phyloP scores from a whole-genome alignment of 2,888 invertebrate genomes.

The Ornithoptera priamus region DNA sequence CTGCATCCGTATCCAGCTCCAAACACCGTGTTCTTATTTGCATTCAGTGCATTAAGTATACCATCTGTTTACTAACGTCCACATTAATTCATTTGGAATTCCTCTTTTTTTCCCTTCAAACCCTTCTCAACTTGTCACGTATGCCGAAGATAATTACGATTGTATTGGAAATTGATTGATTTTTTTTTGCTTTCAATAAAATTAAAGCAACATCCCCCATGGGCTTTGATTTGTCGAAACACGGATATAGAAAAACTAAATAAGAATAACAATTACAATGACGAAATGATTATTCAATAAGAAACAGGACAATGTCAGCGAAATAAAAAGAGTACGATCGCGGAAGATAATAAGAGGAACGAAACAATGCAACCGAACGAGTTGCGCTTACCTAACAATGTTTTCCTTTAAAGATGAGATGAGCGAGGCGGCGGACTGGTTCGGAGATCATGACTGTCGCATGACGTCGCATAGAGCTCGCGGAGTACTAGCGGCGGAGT shows the following conservation, averaged over 20 bases:
- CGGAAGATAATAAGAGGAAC: background rate
- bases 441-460: background rate
- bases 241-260: too few species aligned
- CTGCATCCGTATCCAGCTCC: slow-evolving; percentile 1
- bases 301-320: slow-evolving; percentile 3
- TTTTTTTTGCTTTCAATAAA: too few species aligned
- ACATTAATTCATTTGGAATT: slow-evolving; percentile 11
- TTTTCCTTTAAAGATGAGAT: background rate
- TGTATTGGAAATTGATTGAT: too few species aligned
- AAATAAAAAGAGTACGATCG: background rate
- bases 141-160: background rate
- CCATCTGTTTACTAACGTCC: slow-evolving; percentile 24
- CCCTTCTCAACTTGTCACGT: background rate
- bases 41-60: slow-evolving; percentile 4
- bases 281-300: background rate
- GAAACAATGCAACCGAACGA: slow-evolving; percentile 11
- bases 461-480: background rate
- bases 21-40: slow-evolving; percentile 14
- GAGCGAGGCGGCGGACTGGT: slow-evolving; percentile 37
- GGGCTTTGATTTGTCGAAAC: background rate
- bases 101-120: slow-evolving; percentile 6
- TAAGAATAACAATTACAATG: background rate
- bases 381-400: slow-evolving; percentile 16
- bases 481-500: slow-evolving; percentile 27
- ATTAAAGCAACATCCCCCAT: too few species aligned